These are phyloP conservation scores for Sinocyclocheilus rhinocerous DNA, from an alignment of 2,113 vertebrate genomes.

Conservation along the genomic window DNA sequence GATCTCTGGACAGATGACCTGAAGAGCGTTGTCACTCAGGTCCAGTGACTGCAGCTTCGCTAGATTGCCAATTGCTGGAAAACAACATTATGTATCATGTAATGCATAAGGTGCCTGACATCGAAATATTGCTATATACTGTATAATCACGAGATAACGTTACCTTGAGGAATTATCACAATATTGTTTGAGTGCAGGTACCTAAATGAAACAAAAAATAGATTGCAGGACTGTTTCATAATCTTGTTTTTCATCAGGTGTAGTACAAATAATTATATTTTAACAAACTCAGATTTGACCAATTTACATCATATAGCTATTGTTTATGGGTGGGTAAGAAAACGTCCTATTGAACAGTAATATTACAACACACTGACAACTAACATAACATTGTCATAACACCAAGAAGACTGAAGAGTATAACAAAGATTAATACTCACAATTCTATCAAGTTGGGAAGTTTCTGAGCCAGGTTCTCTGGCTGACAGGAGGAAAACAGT, in stretches of 20 bases:
- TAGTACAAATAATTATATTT: neutral
- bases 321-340: neutral
- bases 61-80: slow-evolving; percentile 88
- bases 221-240: neutral
- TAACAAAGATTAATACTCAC: slow-evolving; percentile 78
- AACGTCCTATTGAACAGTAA: neutral
- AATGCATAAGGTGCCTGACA: neutral
- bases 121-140: neutral
- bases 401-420: neutral
- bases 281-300: neutral
- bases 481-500: slow-evolving; percentile 76
- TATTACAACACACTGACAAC: neutral
- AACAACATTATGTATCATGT: slow-evolving; percentile 19
- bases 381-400: neutral
- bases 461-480: slow-evolving; percentile 96
- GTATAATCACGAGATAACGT: slow-evolving; percentile 12
- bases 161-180: slow-evolving; percentile 94
- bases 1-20: slow-evolving; percentile 92
- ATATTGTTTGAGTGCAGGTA: slow-evolving; percentile 98
- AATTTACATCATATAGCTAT: neutral
- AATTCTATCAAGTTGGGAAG: slow-evolving; percentile 97
- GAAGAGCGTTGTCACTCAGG: slow-evolving; percentile 92
- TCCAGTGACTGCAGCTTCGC: slow-evolving; percentile 92
- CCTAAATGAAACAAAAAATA: slow-evolving; percentile 66
- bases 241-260: neutral